Base-by-base conservation (phyloP, 2,113 vertebrate genomes). In the Megaptera novaeangliae region DNA sequence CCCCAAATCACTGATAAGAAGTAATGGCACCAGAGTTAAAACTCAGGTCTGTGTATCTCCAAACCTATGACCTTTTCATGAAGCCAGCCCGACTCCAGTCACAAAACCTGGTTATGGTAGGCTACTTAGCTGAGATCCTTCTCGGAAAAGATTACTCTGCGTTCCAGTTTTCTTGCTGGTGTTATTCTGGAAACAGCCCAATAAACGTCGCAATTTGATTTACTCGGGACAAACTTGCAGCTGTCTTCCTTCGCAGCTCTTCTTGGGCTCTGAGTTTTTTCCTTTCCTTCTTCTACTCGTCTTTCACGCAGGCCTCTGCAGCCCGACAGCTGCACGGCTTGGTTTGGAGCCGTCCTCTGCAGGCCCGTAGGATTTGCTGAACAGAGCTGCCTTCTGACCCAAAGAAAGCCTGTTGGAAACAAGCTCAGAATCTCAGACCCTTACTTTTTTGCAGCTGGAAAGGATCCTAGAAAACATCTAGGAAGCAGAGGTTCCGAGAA, bases 121-220 rank as follows among this genome's bases (percentile, higher is more conserved):
- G 18, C 77, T 64, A 55, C 91, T 74, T 82, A 68, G 21, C 71
- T 72, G 57, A 77, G 64, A 34, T 82, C 29, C 85, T 78, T 95
- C 84, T 88, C 66, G 52, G 77, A 95, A 95, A 84, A 95, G 84
- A 81, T 69, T 59, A 72, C 49, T 78, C 92, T 61, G 27, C 94
- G 94, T 96, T 96, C 97, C 94, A 89, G 36, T 82, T 87, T 89
- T 72, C 86, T 97, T 63, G 83, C 98, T 90, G 81, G 78, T 91
- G 95, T 94, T 90, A 75, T 91, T 93, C 92, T 98, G 95, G 94
- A 96, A 97, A 98, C 90, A 96, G 95, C 97, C 97, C 98, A 96
- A 98, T 98, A 97, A 98, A 97, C 0, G 95, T 97, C 97, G 94
- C 83, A 3, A 13, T 75, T 93, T 98, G 97, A 98, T 98, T 98